Evolutionary conservation across 2,888 invertebrate genomes (phyloP), one percentile per base, ranked within the genome.

Genomic region (Agrotis clavis): DNA sequence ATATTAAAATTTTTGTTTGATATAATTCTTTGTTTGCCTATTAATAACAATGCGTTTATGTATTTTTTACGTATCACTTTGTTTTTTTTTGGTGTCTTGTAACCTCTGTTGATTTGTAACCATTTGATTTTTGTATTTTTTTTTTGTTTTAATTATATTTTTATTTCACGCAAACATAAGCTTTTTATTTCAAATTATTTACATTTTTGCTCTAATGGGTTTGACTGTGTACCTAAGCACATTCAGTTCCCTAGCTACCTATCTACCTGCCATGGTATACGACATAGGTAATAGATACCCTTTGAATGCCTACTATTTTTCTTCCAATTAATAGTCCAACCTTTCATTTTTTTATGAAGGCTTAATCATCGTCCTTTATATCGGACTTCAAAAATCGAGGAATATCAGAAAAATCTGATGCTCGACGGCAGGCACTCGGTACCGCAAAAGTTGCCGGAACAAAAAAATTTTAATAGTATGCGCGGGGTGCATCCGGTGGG

Each of bases 101-200:
- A 53, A 68, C 66, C 30, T 59, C 51, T 71, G 45, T 60, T 78
- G 25, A 67, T 83, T 80, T 77, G 77, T 77, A 54, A 77, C 50
- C 53, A 66, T 21, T 21, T 80, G 61, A 57, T 71, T 81, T 71
- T 83, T 74, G 51, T 54, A 13, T 56, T 51, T 65, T 81, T 68
- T 82, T 68, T 85, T 85, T 85, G 74, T 81, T 73, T 79, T 73
- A 85, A 85, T 85, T 85, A 85, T 79, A 85, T 78, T 83, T 68
- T 67, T 75, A 67, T 85, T 74, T 71, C 53, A 74, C 71, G 72
- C 67, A 70, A 68, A 72, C 50, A 57, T 59, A 77, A 71, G 81
- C 84, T 85, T 85, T 85, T 85, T 85, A 85, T 85, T 85, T 80
- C 41, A 47, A 63, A 56, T 30, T 41, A 14, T 48, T 57, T 48